Base-by-base conservation (phyloP, 35 echinoderm and acorn worm genomes). In the Lytechinus variegatus region DNA sequence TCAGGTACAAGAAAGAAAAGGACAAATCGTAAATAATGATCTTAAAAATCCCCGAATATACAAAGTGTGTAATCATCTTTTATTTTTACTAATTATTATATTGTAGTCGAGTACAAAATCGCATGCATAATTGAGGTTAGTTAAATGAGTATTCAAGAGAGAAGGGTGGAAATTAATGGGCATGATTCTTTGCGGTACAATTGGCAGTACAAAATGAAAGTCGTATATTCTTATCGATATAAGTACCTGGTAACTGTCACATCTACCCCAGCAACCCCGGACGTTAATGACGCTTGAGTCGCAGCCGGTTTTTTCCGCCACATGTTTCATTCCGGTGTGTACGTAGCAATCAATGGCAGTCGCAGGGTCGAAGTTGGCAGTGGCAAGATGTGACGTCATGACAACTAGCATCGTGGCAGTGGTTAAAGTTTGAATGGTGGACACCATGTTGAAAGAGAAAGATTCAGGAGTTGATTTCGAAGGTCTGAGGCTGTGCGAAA, bases 181-280 rank as follows among this genome's bases (percentile, higher is more conserved):
- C 7, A 16, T n/a, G 19, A 71, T 19, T 71, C 2, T 71, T 24
- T 13, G 11, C 10, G 66, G 12, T 79, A n/a, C 21, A 79, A 79
- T 3, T 21, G 8, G 33, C 19, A 19, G 66, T 79, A 19, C 16
- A 79, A 4, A 71, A 71, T 19, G 61, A 71, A 71, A 71, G 4
- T 5, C n/a, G 19, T n/a, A 6, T 79, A 79, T 6, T 58, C 8
- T 58, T 44, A 44, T 60, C 6, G 16, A 60, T 3, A 12, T 16
- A n/a, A 13, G 56, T 89, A 98, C 97, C 97, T 98, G 95, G 54
- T 95, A 93, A 21, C 95, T 98, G 56, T 97, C 97, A 61, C 97
- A 98, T 95, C 97, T 94, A 94, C 97, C 97, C 97, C 97, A 98
- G 60, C 97, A 98, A 10, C 97, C 97, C 52, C 89, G 54, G 10